Base-by-base conservation (phyloP, 2,797 vertebrate genomes). In the Platyrinchus mystaceus region DNA sequence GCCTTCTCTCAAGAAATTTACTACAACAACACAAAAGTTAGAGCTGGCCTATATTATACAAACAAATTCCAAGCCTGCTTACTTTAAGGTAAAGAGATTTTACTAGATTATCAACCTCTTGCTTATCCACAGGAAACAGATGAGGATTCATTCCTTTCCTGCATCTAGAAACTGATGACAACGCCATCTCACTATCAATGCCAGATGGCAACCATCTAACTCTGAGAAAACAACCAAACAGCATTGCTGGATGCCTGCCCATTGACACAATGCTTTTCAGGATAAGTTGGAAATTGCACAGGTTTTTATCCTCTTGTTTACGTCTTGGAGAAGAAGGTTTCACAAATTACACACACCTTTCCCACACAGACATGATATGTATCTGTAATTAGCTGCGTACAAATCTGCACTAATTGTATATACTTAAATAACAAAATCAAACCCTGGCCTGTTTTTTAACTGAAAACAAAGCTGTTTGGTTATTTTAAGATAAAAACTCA, bases 111-210 rank as follows among this genome's bases (percentile, higher is more conserved):
- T 98, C 96, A 97, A 96, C 92, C 98, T 98, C 98, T 98, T 97
- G 98, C 98, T 99, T 99, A 99, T 99, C 99, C 99, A 98, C 99
- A 99, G 99, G 99, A 99, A 99, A 99, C 99, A 99, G 99, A 99
- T 99, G 98, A 98, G 98, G 98, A 99, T 98, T 98, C 98, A 98
- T 98, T 98, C 98, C 98, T 99, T 99, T 99, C 98, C 99, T 98
- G 98, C 98, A 98, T 99, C 98, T 98, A 98, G 98, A 98, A 99
- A 99, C 98, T 98, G 98, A 98, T 99, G 99, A 99, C 99, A 99
- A 98, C 97, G 93, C 98, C 98, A 99, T 98, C 98, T 98, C 98
- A 98, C 98, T 98, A 98, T 98, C 98, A 97, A 96, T 98, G 97
- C 98, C 98, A 98, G 98, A 98, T 98, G 98, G 98, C 98, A 98